A percentile compares a stretch with the other conserved stretches of the same genome.
Evolutionary conservation across 2,797 vertebrate genomes (phyloP).

Genomic region (Champsocephalus gunnari): DNA sequence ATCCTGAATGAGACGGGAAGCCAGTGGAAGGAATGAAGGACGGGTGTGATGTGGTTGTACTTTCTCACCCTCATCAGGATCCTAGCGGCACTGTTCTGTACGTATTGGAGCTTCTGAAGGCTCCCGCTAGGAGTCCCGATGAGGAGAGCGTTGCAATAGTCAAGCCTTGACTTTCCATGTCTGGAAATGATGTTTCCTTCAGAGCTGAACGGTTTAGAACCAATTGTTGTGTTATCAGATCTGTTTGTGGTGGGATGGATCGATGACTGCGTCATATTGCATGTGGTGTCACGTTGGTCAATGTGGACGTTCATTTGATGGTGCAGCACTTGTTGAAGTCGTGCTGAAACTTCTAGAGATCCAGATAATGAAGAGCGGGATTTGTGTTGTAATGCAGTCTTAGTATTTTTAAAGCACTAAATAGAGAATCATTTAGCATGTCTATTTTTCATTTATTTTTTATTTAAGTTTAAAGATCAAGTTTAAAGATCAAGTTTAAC

Average conservation of each 20-base stretch:
- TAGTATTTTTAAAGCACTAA: neutral
- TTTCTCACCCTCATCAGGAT: too few species aligned
- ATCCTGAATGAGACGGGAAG: too few species aligned
- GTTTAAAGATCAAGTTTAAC: neutral
- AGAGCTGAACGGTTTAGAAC: neutral
- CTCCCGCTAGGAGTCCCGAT: too few species aligned
- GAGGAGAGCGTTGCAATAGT: too few species aligned
- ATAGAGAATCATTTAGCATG: neutral
- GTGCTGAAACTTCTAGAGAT: neutral
- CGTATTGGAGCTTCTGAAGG: too few species aligned
- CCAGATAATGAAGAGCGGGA: neutral
- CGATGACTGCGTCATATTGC: constrained; percentile 19
- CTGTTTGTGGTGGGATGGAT: constrained; percentile 28
- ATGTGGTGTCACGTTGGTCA: constrained; percentile 8
- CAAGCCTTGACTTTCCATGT: too few species aligned
- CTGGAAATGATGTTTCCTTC: neutral
- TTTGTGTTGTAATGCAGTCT: neutral
- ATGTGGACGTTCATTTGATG: constrained; percentile 13
- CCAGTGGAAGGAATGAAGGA: too few species aligned
- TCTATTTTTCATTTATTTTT: neutral
- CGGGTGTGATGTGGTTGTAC: too few species aligned
- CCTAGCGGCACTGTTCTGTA: too few species aligned
- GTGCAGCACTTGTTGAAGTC: neutral
- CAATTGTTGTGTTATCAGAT: constrained; percentile 38
- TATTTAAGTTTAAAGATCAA: neutral